phyloP scores from a whole-genome alignment of 2,113 vertebrate species.

The Phaethornis superciliosus region DNA sequence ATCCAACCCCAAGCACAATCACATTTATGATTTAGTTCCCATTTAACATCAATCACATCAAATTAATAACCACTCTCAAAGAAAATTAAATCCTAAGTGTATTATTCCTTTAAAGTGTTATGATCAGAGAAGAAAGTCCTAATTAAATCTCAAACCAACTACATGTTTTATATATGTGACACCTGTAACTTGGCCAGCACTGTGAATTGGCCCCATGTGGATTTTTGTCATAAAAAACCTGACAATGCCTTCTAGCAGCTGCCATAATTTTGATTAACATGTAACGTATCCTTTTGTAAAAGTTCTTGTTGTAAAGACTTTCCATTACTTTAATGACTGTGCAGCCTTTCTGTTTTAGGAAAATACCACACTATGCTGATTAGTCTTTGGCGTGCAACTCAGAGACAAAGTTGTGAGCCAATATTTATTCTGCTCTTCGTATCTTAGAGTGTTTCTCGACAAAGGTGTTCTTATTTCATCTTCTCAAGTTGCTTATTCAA shows the following conservation, averaged over 20 bases:
- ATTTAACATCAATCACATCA: conserved; percentile 75
- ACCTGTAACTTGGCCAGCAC: conserved; percentile 44
- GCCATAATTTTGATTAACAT: conserved; percentile 53
- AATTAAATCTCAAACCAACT: conserved; percentile 73
- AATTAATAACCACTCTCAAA: conserved; percentile 77
- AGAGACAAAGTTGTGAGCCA: not conserved
- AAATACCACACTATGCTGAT: not conserved
- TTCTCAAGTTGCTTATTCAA: not conserved
- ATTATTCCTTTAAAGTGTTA: conserved; percentile 64
- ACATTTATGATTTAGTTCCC: conserved; percentile 80
- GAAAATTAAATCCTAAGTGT: conserved; percentile 70
- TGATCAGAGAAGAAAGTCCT: conserved; percentile 57
- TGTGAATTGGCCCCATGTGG: conserved; percentile 46
- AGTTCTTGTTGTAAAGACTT: conserved; percentile 35
- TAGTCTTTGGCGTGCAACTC: rapidly evolving
- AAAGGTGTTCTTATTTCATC: not conserved
- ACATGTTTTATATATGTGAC: conserved; percentile 37
- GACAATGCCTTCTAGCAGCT: conserved; percentile 38
- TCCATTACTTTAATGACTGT: conserved; percentile 14
- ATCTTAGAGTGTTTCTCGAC: not conserved
- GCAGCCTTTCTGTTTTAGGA: conserved; percentile 37
- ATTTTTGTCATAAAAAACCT: conserved; percentile 37
- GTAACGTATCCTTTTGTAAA: conserved; percentile 5
- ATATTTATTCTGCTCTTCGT: conserved; percentile 1
- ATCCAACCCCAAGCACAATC: conserved; percentile 42